phyloP scores from a whole-genome alignment of 1,140 invertebrate genomes.

The Procambarus clarkii region DNA sequence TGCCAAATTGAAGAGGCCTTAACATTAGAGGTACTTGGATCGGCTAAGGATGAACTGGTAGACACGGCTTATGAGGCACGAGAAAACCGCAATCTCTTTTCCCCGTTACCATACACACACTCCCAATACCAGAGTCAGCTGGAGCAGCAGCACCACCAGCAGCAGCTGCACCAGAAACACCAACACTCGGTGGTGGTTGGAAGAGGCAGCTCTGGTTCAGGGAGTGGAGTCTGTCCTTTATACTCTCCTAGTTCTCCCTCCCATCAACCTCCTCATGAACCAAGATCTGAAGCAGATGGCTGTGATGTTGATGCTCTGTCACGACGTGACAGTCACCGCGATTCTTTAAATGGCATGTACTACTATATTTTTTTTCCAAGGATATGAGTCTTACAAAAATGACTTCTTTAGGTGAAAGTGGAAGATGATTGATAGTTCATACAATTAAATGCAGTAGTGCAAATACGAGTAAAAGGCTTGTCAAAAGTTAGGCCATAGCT shows the following conservation, averaged over 20 bases:
- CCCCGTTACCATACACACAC: not conserved
- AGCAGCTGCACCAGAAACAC: conserved; percentile 17
- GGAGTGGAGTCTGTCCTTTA: not conserved
- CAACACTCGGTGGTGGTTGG: conserved; percentile 49
- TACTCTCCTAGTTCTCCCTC: not conserved
- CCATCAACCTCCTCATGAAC: conserved; percentile 27
- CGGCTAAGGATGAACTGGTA: conserved; percentile 13
- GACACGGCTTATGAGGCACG: conserved; percentile 54
- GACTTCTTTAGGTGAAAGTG: too few relatives aligned
- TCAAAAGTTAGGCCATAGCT: too few relatives aligned
- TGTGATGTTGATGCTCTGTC: conserved; percentile 42
- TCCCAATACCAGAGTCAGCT: not conserved
- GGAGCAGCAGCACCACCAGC: conserved; percentile 21
- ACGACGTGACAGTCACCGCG: conserved; percentile 26
- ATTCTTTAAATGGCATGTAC: conserved; percentile 42
- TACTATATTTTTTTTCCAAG: not conserved
- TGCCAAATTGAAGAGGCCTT: conserved; percentile 57
- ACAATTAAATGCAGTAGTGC: too few relatives aligned
- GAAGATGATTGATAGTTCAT: too few relatives aligned
- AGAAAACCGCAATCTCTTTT: conserved; percentile 41
- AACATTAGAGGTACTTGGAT: conserved; percentile 39
- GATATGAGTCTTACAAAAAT: too few relatives aligned
- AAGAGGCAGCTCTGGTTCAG: not conserved
- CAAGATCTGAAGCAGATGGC: conserved; percentile 37
- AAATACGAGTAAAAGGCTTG: too few relatives aligned